A percentile compares a stretch with the other conserved stretches of the same genome.
Evolutionary conservation across 1,140 invertebrate genomes (phyloP).

Genomic region (Mycetomoellerius zeteki): DNA sequence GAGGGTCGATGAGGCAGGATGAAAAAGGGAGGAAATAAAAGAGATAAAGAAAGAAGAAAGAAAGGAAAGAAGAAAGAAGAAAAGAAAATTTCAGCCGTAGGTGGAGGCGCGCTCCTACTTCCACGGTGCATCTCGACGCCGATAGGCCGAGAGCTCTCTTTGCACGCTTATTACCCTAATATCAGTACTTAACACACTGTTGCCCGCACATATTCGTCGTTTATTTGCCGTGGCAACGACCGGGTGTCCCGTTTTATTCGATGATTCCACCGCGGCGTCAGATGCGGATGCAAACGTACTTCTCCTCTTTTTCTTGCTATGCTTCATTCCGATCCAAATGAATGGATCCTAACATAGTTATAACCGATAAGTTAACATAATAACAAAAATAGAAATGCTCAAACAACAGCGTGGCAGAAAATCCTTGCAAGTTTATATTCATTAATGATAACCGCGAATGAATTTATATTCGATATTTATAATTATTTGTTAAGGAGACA

Average conservation of each 20-base stretch:
- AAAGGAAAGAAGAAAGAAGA: conserved; percentile 62
- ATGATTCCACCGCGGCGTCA: background rate
- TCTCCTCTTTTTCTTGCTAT: background rate
- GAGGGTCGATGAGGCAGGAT: conserved; percentile 32
- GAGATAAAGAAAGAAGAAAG: conserved; percentile 12
- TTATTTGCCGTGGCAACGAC: conserved; percentile 82
- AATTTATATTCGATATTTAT: conserved; percentile 30
- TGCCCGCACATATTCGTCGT: conserved; percentile 82
- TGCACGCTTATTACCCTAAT: conserved; percentile 87
- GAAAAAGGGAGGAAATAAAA: background rate
- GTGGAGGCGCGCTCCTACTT: conserved; percentile 75
- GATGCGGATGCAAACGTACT: conserved; percentile 13
- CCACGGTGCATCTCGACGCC: conserved; percentile 59
- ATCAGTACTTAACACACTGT: conserved; percentile 86
- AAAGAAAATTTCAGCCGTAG: conserved; percentile 74
- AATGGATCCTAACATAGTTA: conserved; percentile 11
- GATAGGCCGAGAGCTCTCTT: conserved; percentile 81
- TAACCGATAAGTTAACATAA: conserved; percentile 4
- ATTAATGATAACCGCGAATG: conserved; percentile 2
- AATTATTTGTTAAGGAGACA: conserved; percentile 14
- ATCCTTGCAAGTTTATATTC: background rate
- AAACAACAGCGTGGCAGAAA: background rate
- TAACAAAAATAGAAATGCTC: background rate
- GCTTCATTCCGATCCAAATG: background rate
- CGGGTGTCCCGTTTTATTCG: conserved; percentile 77